Evolutionary conservation across 1,140 invertebrate genomes (phyloP), one percentile per base, ranked within the genome.

Genomic region (Ceratosolen fusciceps): DNA sequence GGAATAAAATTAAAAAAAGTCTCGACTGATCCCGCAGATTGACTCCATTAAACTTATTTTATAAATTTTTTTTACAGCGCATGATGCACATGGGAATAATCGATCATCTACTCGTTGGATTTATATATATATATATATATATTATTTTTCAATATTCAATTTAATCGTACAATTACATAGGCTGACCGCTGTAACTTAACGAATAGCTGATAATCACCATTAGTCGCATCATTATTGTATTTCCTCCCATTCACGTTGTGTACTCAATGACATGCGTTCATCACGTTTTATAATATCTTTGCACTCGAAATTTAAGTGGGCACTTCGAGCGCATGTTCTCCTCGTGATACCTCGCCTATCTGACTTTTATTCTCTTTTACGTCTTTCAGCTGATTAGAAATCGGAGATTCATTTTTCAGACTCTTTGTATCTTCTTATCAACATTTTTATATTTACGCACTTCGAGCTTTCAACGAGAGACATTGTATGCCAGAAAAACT

Each of bases 271-370:
- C 67, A 68, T 47, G 67, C 24, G 67, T 68, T 26, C 39, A 29
- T 34, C 67, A 68, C 67, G 67, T 47, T 43, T 68, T 47, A 47
- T 47, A 68, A 68, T 47, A 68, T 65, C 60, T 62, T 34, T 65
- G 60, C 19, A 3, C 19, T 65, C 9, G 34, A 37, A 65, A 65
- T 65, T 37, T 31, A 65, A 37, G 60, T 37, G 19, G 21, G 0
- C 31, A 68, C 24, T 39, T 19, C 67, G 9, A 7, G 24, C 7
- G 21, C 37, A 21, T 47, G 65, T 67, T 67, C 34, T 26, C 65
- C 65, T 67, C 65, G 65, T 67, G 65, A 67, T 67, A 39, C 37
- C 37, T 1, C 24, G 16, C 21, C 19, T 65, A 65, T 37, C 31
- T 65, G 31, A 37, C 16, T 65, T 65, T 65, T 31, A n/a, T 65